These are phyloP conservation scores for Pachyramphus minor DNA, from an alignment of 2,113 vertebrate genomes.

Conservation along the genomic window DNA sequence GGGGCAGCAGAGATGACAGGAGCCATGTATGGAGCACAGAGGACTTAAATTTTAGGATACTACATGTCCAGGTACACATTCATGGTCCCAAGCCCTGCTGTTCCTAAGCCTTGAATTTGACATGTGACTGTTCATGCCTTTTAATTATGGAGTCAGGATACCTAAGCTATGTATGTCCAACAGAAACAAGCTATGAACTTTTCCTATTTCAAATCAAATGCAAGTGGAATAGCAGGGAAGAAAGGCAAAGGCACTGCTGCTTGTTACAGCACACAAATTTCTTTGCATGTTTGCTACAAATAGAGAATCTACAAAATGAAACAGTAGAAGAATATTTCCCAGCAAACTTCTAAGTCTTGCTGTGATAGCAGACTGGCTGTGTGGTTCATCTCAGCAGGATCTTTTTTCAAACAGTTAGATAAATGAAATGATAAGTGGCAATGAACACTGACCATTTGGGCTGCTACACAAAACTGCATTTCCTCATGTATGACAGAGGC, in stretches of 20 bases:
- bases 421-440: not conserved
- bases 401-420: not conserved
- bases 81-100: not conserved
- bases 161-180: not conserved
- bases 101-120: not conserved
- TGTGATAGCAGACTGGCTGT: not conserved
- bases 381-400: not conserved
- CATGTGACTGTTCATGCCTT: not conserved
- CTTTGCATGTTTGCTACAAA: not conserved
- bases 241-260: not conserved
- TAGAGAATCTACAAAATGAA: not conserved
- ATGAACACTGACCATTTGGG: not conserved
- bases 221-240: not conserved
- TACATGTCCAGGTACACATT: not conserved
- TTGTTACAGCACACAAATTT: not conserved
- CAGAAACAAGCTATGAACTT: not conserved
- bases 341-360: not conserved
- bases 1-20: not conserved
- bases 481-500: fast-evolving
- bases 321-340: not conserved
- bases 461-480: not conserved
- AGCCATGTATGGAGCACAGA: not conserved
- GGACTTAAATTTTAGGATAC: not conserved
- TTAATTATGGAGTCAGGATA: not conserved
- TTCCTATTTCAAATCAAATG: not conserved